phyloP scores from a whole-genome alignment of 2,888 invertebrate genomes.

The Prostheceraeus crozeri region DNA sequence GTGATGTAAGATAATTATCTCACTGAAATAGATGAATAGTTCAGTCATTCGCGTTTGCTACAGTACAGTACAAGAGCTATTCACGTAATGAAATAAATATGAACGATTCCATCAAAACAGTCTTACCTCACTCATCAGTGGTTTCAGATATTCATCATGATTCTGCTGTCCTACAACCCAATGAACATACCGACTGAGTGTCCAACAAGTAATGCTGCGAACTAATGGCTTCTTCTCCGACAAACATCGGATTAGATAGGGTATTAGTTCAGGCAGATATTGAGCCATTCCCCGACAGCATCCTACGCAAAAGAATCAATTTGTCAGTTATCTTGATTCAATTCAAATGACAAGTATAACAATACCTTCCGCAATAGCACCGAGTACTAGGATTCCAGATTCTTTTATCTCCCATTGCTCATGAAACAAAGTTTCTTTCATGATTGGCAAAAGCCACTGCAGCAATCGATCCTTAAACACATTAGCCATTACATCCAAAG shows the following conservation, averaged over 20 bases:
- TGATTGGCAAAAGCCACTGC: slow-evolving; percentile 83
- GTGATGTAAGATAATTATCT: no score
- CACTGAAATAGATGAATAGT: no score
- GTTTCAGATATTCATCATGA: slow-evolving; percentile 85
- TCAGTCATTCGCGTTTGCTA: no score
- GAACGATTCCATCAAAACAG: neutral
- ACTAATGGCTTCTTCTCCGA: slow-evolving; percentile 90
- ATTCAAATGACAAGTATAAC: slow-evolving; percentile 7
- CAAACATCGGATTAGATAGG: slow-evolving; percentile 83
- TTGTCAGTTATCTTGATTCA: neutral
- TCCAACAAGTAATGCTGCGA: slow-evolving; percentile 98
- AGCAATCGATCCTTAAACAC: slow-evolving; percentile 89
- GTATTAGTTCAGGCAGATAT: slow-evolving; percentile 87
- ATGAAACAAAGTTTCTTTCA: slow-evolving; percentile 91
- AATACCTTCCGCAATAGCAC: slow-evolving; percentile 69
- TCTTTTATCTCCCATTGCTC: slow-evolving; percentile 93
- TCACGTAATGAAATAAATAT: neutral
- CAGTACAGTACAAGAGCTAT: no score
- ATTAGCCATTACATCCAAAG: slow-evolving; percentile 88
- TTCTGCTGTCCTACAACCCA: slow-evolving; percentile 94
- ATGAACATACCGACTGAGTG: slow-evolving; percentile 88
- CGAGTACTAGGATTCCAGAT: slow-evolving; percentile 81
- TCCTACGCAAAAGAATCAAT: slow-evolving; percentile 58
- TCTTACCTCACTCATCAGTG: slow-evolving; percentile 78
- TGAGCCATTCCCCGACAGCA: slow-evolving; percentile 93